Evolutionary conservation across 2,888 invertebrate species (phyloP).

Genomic region (Minunthozetes semirufus): DNA sequence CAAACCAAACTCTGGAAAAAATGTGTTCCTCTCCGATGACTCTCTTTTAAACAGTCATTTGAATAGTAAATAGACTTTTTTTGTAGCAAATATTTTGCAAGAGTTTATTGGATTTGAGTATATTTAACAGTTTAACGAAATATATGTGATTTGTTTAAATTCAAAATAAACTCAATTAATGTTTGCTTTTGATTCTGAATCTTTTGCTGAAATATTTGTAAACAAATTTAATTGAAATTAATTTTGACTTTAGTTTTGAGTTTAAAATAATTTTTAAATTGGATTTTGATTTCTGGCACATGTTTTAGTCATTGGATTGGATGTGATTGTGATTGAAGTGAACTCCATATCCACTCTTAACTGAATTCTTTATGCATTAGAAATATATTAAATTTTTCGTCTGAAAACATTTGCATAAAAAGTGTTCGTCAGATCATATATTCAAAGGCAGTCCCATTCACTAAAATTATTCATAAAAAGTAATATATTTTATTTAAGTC

Average conservation of each 20-base stretch:
- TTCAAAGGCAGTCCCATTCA: neutral
- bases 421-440: neutral
- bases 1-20: too few relatives aligned
- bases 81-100: too few relatives aligned
- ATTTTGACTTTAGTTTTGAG: neutral
- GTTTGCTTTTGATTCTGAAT: too few relatives aligned
- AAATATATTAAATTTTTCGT: constrained; percentile 6
- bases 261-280: neutral
- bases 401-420: constrained; percentile 9
- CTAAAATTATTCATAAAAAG: neutral
- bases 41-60: too few relatives aligned
- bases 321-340: neutral
- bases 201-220: neutral
- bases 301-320: neutral
- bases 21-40: too few relatives aligned
- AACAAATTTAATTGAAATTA: neutral
- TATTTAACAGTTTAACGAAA: too few relatives aligned
- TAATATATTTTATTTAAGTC: constrained; percentile 8
- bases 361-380: constrained; percentile 11
- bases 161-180: too few relatives aligned
- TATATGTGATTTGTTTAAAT: too few relatives aligned
- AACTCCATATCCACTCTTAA: neutral
- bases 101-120: too few relatives aligned
- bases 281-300: neutral
- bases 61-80: too few relatives aligned